These are phyloP conservation scores for Sminthurides aquaticus DNA, from an alignment of 2,888 invertebrate genomes.

Conservation along the genomic window DNA sequence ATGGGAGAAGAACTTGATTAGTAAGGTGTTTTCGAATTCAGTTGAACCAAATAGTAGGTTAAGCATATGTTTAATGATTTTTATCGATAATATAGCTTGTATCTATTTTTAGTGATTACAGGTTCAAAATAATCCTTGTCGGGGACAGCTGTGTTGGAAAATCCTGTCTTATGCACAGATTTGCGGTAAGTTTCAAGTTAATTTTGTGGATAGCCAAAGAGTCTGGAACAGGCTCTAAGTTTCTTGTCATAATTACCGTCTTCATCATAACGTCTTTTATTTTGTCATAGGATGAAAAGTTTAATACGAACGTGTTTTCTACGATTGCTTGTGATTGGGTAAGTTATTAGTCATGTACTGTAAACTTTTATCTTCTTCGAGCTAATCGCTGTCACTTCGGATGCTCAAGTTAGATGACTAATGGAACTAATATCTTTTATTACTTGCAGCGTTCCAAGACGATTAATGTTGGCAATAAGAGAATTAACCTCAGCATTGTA, in stretches of 20 bases:
- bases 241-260: no score
- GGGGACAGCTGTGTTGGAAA: conserved; percentile 94
- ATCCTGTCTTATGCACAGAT: conserved; percentile 88
- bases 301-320: conserved; percentile 32
- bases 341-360: no score
- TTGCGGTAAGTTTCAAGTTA: conserved; percentile 51
- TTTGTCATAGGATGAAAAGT: conserved; percentile 9
- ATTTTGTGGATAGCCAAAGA: neutral
- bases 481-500: conserved; percentile 34
- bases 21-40: conserved; percentile 15
- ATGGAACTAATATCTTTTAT: neutral
- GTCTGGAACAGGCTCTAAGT: no score
- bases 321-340: conserved; percentile 41
- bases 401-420: no score
- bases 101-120: conserved; percentile 38
- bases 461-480: conserved; percentile 35
- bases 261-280: neutral
- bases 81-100: no score
- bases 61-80: conserved; percentile 3
- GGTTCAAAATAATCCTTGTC: conserved; percentile 56
- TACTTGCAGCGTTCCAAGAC: conserved; percentile 31
- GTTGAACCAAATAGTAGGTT: no score
- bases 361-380: no score
- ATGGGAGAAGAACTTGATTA: conserved; percentile 16
- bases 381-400: no score